Evolutionary conservation across 2,888 invertebrate species (phyloP), one percentile per base, ranked within the genome.

Genomic region (Orthosia gracilis): DNA sequence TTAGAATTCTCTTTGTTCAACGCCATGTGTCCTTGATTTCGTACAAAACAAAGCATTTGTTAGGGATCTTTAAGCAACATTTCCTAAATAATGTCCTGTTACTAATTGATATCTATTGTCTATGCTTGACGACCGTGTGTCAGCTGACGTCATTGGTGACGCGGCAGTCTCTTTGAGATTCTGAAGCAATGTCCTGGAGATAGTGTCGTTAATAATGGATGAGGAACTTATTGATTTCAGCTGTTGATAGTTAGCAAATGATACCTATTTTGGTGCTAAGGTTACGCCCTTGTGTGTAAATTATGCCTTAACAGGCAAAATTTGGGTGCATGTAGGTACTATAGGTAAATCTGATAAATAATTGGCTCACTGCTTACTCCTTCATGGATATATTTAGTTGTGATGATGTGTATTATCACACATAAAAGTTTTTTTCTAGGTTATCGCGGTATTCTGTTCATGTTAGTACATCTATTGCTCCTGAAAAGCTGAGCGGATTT

Each of bases 71-170:
- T 57, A 61, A 31, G 31, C 50, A 55, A 12, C 13, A 18, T 45
- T 26, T 50, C 3, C 2, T 21, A 21, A 50, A 64, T 26, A 26
- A 23, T 1, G 2, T 18, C 21, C 17, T 15, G 0, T 45, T 49
- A 55, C 31, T 54, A 52, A 76, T 80, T 73, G 55, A 40, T 15
- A 31, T 59, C 49, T 76, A 45, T 64, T 81, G 67, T 78, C 55
- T 61, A 9, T 68, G 9, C 21, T 57, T 18, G n/a, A 47, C 1
- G 45, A 15, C 21, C 7, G 82, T 81, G n/a, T 80, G 80, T 70
- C 75, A 63, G 47, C 11, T 31, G 15, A 79, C 69, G 75, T 80
- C 73, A 73, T 23, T 12, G 45, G 49, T 81, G 80, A 81, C 69
- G 59, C 5, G 12, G 61, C 73, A 64, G 31, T 65, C 23, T 59